Conservation (phyloP, 2,113 vertebrate species). For the Pterocles gutturalis region DNA sequence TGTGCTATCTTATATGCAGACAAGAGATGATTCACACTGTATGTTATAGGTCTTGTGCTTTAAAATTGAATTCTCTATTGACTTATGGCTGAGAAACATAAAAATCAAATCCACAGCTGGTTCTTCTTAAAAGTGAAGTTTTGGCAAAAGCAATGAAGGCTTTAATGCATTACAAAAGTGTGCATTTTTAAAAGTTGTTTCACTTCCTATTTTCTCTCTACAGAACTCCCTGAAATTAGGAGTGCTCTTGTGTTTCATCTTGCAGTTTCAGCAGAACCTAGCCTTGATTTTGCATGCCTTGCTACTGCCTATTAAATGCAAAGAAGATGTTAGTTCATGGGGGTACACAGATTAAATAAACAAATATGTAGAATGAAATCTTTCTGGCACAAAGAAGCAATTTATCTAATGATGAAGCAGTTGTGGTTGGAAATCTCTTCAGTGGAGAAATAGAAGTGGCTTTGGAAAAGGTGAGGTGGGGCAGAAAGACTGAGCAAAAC, state of each 20-base stretch:
- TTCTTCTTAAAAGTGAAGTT: conserved; percentile 54
- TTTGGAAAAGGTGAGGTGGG: background rate
- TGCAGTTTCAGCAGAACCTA: conserved; percentile 23
- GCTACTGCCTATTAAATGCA: background rate
- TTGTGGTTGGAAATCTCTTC: background rate
- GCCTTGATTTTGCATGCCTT: background rate
- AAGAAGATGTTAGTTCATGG: background rate
- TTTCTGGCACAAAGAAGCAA: background rate
- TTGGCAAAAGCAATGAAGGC: conserved; percentile 20
- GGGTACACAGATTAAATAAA: background rate
- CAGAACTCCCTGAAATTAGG: conserved; percentile 19
- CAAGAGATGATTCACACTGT: conserved; percentile 24
- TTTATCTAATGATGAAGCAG: background rate
- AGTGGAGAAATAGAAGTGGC: background rate
- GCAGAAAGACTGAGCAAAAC: background rate
- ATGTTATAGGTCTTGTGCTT: background rate
- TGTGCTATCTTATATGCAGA: conserved; percentile 50
- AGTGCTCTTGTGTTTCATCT: background rate
- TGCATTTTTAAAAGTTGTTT: conserved; percentile 51
- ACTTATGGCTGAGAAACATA: background rate
- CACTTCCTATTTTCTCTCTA: conserved; percentile 39
- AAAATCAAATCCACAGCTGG: conserved; percentile 54
- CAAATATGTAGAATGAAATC: background rate
- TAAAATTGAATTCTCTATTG: conserved; percentile 35
- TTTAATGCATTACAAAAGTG: conserved; percentile 19